Conservation (phyloP, 2,888 invertebrate species). For the Ophion ventricosus region DNA sequence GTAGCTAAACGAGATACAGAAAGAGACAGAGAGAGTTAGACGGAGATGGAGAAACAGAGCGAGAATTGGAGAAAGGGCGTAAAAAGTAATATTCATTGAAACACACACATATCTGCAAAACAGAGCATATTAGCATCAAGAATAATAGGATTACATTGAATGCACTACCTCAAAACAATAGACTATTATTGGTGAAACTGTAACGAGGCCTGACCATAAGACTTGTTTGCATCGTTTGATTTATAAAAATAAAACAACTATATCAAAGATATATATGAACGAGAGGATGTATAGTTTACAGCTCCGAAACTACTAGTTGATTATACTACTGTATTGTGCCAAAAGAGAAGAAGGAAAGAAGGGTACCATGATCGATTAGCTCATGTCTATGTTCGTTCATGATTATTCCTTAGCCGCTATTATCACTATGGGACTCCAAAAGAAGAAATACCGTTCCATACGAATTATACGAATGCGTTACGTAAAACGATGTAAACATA, state of each 20-base stretch:
- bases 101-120: constrained; percentile 67
- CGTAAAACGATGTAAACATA: constrained; percentile 63
- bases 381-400: constrained; percentile 44
- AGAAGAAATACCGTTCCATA: constrained; percentile 42
- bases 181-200: constrained; percentile 61
- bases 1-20: constrained; percentile 71
- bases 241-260: constrained; percentile 26
- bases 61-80: constrained; percentile 39
- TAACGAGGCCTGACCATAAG: constrained; percentile 55
- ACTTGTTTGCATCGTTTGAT: constrained; percentile 64
- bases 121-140: constrained; percentile 79
- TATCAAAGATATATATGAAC: constrained; percentile 37
- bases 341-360: constrained; percentile 29
- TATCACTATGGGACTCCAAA: constrained; percentile 42
- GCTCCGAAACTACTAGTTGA: constrained; percentile 57
- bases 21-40: constrained; percentile 46
- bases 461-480: constrained; percentile 56
- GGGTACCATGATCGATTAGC: constrained; percentile 20
- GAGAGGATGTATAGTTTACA: constrained; percentile 52
- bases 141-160: constrained; percentile 80
- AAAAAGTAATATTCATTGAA: constrained; percentile 69
- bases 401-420: constrained; percentile 57
- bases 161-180: constrained; percentile 79
- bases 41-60: constrained; percentile 54
- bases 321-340: constrained; percentile 58